Evolutionary conservation across 2,888 invertebrate genomes (phyloP).

Genomic region (Morpho helenor): DNA sequence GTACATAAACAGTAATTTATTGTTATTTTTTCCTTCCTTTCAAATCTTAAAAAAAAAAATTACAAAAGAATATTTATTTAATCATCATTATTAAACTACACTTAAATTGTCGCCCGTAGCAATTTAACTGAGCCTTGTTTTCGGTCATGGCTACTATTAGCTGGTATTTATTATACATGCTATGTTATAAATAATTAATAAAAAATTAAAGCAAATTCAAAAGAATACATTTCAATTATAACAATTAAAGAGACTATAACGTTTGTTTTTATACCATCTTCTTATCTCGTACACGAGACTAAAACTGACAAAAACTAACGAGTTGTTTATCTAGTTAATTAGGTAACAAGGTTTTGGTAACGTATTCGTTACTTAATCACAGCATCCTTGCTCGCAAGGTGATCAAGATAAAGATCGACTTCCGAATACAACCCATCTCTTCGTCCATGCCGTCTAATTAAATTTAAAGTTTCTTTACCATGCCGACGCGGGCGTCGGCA

Average conservation of each 20-base stretch:
- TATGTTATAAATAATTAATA: too few species aligned
- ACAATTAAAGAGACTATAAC: background rate
- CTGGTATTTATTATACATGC: too few species aligned
- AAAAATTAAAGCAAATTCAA: background rate
- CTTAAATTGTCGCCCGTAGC: too few species aligned
- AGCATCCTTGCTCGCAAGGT: constrained; percentile 35
- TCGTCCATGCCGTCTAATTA: constrained; percentile 19
- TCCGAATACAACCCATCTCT: constrained; percentile 34
- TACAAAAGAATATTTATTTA: too few species aligned
- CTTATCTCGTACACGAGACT: background rate
- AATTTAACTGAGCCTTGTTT: too few species aligned
- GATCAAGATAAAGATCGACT: constrained; percentile 53
- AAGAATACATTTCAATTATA: background rate
- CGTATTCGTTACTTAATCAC: constrained; percentile 28
- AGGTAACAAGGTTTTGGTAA: constrained; percentile 19
- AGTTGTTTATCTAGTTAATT: constrained; percentile 20
- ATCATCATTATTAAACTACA: too few species aligned
- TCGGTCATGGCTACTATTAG: too few species aligned
- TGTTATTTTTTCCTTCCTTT: too few species aligned
- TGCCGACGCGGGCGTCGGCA: constrained; percentile 8
- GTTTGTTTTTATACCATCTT: background rate
- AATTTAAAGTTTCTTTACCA: constrained; percentile 19
- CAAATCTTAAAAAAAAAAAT: too few species aligned
- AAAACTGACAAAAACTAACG: background rate
- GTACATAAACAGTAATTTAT: too few species aligned